Evolutionary conservation across 2,888 invertebrate species (phyloP), one percentile per base, ranked within the genome.

Genomic region (Sturmia bella): DNA sequence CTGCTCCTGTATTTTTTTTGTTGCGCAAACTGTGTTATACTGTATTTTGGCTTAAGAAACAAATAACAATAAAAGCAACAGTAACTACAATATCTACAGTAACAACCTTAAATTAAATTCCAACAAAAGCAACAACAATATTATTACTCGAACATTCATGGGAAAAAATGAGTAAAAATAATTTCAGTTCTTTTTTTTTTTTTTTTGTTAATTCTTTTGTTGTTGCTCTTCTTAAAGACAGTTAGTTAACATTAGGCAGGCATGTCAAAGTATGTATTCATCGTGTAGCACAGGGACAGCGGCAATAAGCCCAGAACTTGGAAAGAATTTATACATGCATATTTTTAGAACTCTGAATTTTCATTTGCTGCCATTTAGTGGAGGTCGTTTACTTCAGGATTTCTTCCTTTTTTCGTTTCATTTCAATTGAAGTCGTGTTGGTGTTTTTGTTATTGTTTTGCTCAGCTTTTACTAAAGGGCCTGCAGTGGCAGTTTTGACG

Each of bases 401-500:
- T 27, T 27, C n/a, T 56, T 61, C 2, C 59, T 24, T 41, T 52
- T 54, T 37, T 0, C 54, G n/a, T 37, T 24, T 39, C 13, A 9
- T 48, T 57, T n/a, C 17, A 50, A 19, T 48, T 13, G n/a, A n/a
- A 41, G 37, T 57, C 27, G 17, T 68, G 66, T 61, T 68, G 32
- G 13, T 43, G 17, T 41, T 61, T 69, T 59, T 72, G 15, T 52
- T 72, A 52, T 50, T 72, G 21, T 59, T 78, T 48, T 32, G 15
- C 24, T 45, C 27, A 74, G 54, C 17, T 66, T 61, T 70, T 70
- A 70, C 74, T 50, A 59, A 61, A 32, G 57, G 50, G 64, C 57
- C 64, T 74, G 69, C 54, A 66, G 69, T 74, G 74, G 54, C 78
- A 78, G 66, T 82, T 78, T 82, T 78, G 82, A 82, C 78, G 70